Evolutionary conservation across 2,113 vertebrate species (phyloP).

Genomic region (Seriola rivoliana): DNA sequence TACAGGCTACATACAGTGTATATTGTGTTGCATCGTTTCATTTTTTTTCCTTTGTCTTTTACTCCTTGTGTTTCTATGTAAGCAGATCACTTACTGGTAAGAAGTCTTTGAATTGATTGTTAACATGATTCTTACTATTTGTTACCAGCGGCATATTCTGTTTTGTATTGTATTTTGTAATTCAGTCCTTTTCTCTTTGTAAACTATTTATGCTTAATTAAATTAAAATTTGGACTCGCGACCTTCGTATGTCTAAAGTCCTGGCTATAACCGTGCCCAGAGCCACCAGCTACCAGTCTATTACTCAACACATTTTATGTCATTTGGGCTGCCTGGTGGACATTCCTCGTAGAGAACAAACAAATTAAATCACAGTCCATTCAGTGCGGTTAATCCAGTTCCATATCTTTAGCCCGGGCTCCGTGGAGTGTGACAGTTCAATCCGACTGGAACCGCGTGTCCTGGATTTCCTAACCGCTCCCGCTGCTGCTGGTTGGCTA

Average conservation of each 20-base stretch:
- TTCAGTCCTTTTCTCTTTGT: not conserved
- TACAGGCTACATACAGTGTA: not conserved
- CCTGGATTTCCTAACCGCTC: conserved; percentile 80
- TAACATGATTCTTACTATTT: not conserved
- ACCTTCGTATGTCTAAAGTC: conserved; percentile 1
- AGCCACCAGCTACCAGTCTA: not conserved
- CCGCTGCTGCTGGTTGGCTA: conserved; percentile 79
- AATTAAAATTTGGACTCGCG: not conserved
- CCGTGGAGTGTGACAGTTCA: conserved; percentile 57
- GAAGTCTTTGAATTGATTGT: too few relatives aligned
- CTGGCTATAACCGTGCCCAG: not conserved
- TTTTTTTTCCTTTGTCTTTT: not conserved
- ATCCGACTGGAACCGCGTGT: conserved; percentile 65
- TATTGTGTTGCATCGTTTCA: not conserved
- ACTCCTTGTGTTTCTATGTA: not conserved
- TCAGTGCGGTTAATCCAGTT: conserved; percentile 62
- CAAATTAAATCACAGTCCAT: conserved; percentile 14
- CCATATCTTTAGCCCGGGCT: conserved; percentile 64
- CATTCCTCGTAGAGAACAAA: not conserved
- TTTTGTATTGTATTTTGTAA: not conserved
- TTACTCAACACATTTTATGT: not conserved
- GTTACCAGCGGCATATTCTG: not conserved
- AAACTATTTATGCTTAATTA: not conserved
- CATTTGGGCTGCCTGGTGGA: not conserved
- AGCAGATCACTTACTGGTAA: not conserved